Base-by-base conservation (phyloP, 2,797 vertebrate genomes). In the Acanthiza pusilla region DNA sequence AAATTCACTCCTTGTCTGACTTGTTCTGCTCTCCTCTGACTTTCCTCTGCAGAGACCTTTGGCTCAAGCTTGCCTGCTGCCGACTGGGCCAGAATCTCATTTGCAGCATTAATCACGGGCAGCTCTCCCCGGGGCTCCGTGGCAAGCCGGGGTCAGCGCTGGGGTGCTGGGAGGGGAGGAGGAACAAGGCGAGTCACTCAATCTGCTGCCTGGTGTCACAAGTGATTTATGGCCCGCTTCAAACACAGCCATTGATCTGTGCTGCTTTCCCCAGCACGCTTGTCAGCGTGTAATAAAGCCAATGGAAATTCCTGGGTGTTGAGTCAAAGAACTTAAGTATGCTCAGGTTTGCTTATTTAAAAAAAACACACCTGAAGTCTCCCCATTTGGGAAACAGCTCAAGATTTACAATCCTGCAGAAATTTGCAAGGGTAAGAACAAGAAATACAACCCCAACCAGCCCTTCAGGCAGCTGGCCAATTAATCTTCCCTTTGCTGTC, bases 381-480 rank as follows among this genome's bases (percentile, higher is more conserved):
- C 93, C 70, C 68, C 71, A 58, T 93, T 95, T 70, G 86, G 91
- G 96, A 97, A 93, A 89, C 95, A 90, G 77, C 81, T 81, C 90
- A 94, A 96, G 95, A 96, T 97, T 96, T 96, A 97, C 91, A 95
- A 80, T 94, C 92, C 88, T 83, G 92, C 36, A 85, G 90, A 94
- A 94, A 94, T 94, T 78, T 96, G 95, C 92, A 89, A 78, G 42
- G 58, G 79, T 92, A 93, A 84, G 93, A 96, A 94, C 89, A 85
- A 97, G 96, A 97, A 97, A 96, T 94, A 94, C 96, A 96, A 93
- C 94, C 93, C 93, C 77, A 85, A 91, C 95, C 92, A 91, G 91
- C 88, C 86, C 95, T 94, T 71, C 62, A 79, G 96, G 96, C 88
- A 89, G 79, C 67, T 50, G 5, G 89, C 83, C 89, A 80, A 96